Conservation (phyloP, 2,888 invertebrate genomes). For the Synergus japonicus region DNA sequence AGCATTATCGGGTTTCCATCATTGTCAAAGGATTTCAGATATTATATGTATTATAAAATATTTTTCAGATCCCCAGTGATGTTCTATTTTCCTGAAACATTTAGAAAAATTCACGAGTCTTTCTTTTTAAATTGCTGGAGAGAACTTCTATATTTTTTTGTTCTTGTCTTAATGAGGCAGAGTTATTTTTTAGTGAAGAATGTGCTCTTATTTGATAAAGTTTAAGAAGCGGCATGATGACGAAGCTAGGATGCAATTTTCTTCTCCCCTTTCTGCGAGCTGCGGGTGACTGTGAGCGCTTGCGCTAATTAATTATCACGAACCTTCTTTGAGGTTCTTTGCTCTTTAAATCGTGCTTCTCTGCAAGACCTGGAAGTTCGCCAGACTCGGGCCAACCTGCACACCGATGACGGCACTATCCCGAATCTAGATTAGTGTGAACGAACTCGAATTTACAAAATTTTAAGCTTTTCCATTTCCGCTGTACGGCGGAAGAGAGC, state of each 20-base stretch:
- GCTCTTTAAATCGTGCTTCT: conserved; percentile 48
- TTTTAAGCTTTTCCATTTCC: background rate
- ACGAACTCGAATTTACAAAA: conserved; percentile 58
- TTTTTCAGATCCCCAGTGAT: too few species aligned
- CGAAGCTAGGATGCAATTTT: conserved; percentile 28
- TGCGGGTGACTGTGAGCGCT: conserved; percentile 8
- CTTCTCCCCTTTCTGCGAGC: conserved; percentile 28
- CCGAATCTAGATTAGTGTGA: conserved; percentile 67
- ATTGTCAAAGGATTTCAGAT: too few species aligned
- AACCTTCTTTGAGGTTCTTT: conserved; percentile 46
- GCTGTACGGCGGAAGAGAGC: background rate
- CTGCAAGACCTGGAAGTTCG: conserved; percentile 58
- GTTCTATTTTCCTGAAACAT: too few species aligned
- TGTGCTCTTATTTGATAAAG: conserved; percentile 1
- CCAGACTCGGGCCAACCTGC: conserved; percentile 54
- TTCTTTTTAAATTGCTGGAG: background rate
- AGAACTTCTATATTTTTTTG: background rate
- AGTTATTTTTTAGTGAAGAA: conserved; percentile 3
- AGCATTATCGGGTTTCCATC: background rate
- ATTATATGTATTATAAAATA: too few species aligned
- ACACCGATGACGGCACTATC: conserved; percentile 61
- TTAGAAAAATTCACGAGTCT: too few species aligned
- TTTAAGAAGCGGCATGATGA: conserved; percentile 30
- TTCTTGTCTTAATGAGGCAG: background rate
- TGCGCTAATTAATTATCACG: conserved; percentile 54